Evolutionary conservation across 1,140 invertebrate genomes (phyloP).

Genomic region (Scylla paramamosain): DNA sequence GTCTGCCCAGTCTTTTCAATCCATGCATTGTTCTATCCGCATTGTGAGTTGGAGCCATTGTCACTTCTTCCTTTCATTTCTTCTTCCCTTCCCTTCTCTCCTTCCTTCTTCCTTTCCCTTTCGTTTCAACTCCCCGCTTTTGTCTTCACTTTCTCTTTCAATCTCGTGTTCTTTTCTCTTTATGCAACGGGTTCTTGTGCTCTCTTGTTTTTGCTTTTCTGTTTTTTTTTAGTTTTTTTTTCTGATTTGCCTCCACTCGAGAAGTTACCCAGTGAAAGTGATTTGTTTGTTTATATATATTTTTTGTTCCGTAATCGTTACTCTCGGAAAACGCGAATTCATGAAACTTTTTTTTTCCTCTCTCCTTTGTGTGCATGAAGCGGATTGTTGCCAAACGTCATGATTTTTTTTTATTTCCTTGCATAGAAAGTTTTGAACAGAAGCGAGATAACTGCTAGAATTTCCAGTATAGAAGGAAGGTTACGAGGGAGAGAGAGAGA

Average conservation of each 20-base stretch:
- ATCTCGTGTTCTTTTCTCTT: neutral
- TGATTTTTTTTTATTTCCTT: no score
- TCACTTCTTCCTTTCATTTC: neutral
- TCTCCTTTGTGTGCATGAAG: no score
- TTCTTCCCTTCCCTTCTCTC: neutral
- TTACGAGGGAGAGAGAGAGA: no score
- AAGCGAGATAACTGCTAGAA: no score
- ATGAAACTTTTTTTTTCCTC: no score
- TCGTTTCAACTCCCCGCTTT: neutral
- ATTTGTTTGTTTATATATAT: no score
- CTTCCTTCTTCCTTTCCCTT: neutral
- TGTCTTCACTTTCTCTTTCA: neutral
- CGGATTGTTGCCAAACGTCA: no score
- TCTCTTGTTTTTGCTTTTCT: neutral
- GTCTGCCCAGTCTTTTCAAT: neutral
- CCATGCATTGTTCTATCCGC: neutral
- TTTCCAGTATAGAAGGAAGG: no score
- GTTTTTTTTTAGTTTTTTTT: neutral
- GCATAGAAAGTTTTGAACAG: no score
- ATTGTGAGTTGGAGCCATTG: neutral
- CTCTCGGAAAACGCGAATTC: no score
- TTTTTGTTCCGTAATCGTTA: no score
- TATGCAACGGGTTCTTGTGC: neutral
- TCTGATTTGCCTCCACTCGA: neutral
- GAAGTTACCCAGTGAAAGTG: no score